These are phyloP conservation scores for Emydoidea blandingii DNA, from an alignment of 2,797 vertebrate species.

Conservation along the genomic window DNA sequence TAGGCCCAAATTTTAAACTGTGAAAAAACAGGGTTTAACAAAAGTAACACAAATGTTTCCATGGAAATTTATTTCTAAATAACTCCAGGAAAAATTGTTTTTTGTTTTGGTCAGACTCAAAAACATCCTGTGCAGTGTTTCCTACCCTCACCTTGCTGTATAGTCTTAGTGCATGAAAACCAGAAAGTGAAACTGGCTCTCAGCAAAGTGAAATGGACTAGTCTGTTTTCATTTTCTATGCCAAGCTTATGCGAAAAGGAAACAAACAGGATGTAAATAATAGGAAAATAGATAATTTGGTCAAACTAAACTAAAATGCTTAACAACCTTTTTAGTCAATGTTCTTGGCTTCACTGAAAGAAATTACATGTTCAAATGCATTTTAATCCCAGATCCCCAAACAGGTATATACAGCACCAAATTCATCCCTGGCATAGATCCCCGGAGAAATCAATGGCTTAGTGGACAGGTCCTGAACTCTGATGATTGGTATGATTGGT, in stretches of 20 bases:
- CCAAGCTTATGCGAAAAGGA: rapidly evolving
- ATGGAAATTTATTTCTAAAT: neutral
- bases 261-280: neutral
- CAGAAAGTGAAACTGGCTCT: neutral
- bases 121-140: neutral
- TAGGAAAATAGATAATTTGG: neutral
- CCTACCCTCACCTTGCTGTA: neutral
- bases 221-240: neutral
- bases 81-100: neutral
- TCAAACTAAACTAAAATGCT: neutral
- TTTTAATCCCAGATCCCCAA: neutral
- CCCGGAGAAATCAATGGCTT: neutral
- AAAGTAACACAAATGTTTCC: neutral
- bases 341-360: neutral
- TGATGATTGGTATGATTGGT: neutral
- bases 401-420: neutral
- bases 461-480: neutral
- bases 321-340: neutral
- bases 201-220: neutral
- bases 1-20: neutral
- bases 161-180: neutral
- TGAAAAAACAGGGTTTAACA: neutral
- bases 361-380: neutral
- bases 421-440: neutral
- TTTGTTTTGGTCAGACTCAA: neutral